phyloP scores from a whole-genome alignment of 2,113 vertebrate species.

The Shinisaurus crocodilurus region DNA sequence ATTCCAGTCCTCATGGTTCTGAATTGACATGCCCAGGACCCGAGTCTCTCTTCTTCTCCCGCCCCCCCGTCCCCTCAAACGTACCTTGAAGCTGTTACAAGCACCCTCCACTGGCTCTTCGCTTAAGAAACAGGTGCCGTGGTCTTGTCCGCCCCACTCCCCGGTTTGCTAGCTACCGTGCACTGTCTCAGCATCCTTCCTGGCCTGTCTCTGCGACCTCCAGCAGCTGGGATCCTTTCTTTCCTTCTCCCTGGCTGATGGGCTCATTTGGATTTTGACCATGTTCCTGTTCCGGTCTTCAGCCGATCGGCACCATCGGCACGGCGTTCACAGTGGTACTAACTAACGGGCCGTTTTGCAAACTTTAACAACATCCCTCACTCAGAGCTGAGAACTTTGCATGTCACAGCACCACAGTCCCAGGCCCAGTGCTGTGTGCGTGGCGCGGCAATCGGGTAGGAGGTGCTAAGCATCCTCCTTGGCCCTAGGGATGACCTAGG shows the following conservation, averaged over 20 bases:
- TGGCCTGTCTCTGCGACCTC: background rate
- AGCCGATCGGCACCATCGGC: background rate
- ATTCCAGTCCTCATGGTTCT: too few species aligned
- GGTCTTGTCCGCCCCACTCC: too few species aligned
- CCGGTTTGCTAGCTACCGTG: fast-evolving
- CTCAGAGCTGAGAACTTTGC: background rate
- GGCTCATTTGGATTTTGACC: background rate
- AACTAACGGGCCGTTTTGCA: background rate
- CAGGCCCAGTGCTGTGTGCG: background rate
- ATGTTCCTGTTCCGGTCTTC: background rate
- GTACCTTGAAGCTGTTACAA: background rate
- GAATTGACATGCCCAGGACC: background rate
- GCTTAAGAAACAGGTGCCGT: background rate
- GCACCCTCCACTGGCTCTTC: background rate
- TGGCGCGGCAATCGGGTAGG: too few species aligned
- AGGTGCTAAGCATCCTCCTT: background rate
- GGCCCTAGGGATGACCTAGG: too few species aligned
- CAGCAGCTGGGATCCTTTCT: background rate
- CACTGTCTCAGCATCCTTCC: too few species aligned
- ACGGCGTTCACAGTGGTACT: background rate
- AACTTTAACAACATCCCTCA: too few species aligned
- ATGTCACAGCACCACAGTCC: background rate
- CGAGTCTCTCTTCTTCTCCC: fast-evolving
- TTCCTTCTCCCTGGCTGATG: background rate
- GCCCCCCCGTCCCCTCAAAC: background rate